Conservation (phyloP, 2,888 invertebrate genomes). For the Hemistola chrysoprasaria region DNA sequence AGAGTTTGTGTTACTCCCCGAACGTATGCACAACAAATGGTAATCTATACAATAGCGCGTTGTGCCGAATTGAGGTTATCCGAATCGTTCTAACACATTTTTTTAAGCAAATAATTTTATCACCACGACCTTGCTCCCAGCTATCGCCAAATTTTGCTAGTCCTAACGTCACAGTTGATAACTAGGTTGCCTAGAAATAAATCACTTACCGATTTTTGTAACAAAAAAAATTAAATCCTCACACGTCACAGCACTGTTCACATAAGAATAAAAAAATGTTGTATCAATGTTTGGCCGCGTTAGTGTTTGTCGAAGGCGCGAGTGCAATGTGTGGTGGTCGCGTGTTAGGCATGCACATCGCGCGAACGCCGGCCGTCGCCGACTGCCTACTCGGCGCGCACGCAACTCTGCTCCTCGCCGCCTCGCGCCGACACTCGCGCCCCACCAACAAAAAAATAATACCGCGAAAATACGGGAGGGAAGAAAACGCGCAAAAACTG, state of each 20-base stretch:
- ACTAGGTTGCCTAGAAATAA: constrained; percentile 48
- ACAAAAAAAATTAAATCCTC: constrained; percentile 38
- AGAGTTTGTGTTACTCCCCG: too few relatives aligned
- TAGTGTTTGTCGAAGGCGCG: background rate
- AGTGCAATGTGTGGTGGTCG: constrained; percentile 11
- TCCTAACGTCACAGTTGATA: constrained; percentile 66
- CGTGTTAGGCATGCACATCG: constrained; percentile 16
- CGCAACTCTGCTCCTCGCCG: too few relatives aligned
- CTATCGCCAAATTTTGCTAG: constrained; percentile 75
- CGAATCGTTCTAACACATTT: constrained; percentile 74
- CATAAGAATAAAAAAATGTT: constrained; percentile 36
- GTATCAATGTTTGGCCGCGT: background rate
- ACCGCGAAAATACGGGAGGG: constrained; percentile 74
- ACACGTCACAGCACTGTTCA: constrained; percentile 50
- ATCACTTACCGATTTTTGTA: constrained; percentile 29
- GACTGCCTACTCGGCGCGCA: constrained; percentile 51
- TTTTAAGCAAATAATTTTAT: constrained; percentile 81
- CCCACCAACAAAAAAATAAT: constrained; percentile 59
- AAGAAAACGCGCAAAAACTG: constrained; percentile 74
- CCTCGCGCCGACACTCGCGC: too few relatives aligned
- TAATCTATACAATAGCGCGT: constrained; percentile 52
- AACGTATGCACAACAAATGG: constrained; percentile 8
- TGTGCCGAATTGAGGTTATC: constrained; percentile 78
- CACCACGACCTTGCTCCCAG: constrained; percentile 78
- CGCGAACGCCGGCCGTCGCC: constrained; percentile 63